Base-by-base conservation (phyloP, 2,797 vertebrate genomes). In the Brachymystax lenok region DNA sequence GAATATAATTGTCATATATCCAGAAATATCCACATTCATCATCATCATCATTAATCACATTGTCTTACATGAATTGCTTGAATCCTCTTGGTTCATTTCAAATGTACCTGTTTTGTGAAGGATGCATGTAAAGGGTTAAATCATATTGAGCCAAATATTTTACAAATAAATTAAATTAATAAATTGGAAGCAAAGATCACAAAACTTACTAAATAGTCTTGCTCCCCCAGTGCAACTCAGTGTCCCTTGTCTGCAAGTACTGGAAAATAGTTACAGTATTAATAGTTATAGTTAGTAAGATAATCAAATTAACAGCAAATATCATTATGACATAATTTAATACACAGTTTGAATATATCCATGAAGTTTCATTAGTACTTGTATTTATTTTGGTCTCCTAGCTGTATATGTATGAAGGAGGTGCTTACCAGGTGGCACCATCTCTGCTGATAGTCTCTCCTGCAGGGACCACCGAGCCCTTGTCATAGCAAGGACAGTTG, bases 401-500 rank as follows among this genome's bases (percentile, higher is more conserved):
- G 0, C 35, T 35, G 1, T 35, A 35, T 35, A 68, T 30, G 24
- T 13, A 40, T 2, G 33, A 24, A 1, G 68, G 19, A 69, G 16
- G 4, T 61, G n/a, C 54, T 63, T 88, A 95, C 94, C 94, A 94
- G 54, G 80, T 90, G 74, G 7, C 3, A 14, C 91, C 85, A 0
- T 91, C 86, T 76, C 77, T 90, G 73, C 14, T 88, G 81, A 90
- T 6, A 13, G 61, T 14, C 71, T 91, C 79, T 30, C 92, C 92
- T 3, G 88, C 0, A 14, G 82, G 82, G 74, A 92, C 82, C 3
- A 92, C 27, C 40, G 5, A 78, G 73, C 89, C 88, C 73, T 89
- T 88, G 56, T 94, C 86, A 46, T 96, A 96, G 84, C 96, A 97
- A 17, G 94, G 91, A 75, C 96, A 97, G 27, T 68, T 80, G 7